phyloP scores from a whole-genome alignment of 2,797 vertebrate species.

The Toxotes lorentzi region DNA sequence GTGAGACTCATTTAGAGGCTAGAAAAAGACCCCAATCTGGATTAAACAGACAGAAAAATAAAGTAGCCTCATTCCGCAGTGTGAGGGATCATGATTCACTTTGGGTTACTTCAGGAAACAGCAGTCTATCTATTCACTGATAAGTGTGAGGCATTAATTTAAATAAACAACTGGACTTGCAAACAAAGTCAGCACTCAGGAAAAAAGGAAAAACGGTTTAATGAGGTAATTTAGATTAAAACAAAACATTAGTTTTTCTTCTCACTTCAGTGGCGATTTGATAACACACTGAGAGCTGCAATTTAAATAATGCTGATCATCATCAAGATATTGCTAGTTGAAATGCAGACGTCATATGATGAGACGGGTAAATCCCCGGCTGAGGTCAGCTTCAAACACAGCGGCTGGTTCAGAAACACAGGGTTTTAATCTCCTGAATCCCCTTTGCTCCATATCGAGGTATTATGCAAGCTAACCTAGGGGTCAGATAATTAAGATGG shows the following conservation, averaged over 20 bases:
- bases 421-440: slow-evolving; percentile 78
- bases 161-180: slow-evolving; percentile 66
- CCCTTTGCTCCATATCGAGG: slow-evolving; percentile 75
- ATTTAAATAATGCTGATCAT: slow-evolving; percentile 69
- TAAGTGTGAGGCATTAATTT: slow-evolving; percentile 67
- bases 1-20: slow-evolving; percentile 56
- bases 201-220: slow-evolving; percentile 43
- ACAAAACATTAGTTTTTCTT: slow-evolving; percentile 31
- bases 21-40: slow-evolving; percentile 57
- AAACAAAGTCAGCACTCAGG: slow-evolving; percentile 55
- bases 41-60: slow-evolving; percentile 68
- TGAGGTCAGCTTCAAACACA: slow-evolving; percentile 74
- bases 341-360: slow-evolving; percentile 69
- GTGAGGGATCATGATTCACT: slow-evolving; percentile 67
- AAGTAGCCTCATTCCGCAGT: slow-evolving; percentile 58
- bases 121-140: slow-evolving; percentile 60
- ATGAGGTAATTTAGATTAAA: slow-evolving; percentile 71
- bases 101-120: slow-evolving; percentile 60
- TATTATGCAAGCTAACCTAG: slow-evolving; percentile 79
- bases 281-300: slow-evolving; percentile 60
- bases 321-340: slow-evolving; percentile 54
- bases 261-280: slow-evolving; percentile 34
- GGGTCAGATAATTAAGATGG: slow-evolving; percentile 82
- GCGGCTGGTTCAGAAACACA: slow-evolving; percentile 68
- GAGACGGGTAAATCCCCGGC: slow-evolving; percentile 63